Evolutionary conservation across 2,113 vertebrate genomes (phyloP).

Genomic region (Kobus ellipsiprymnus): DNA sequence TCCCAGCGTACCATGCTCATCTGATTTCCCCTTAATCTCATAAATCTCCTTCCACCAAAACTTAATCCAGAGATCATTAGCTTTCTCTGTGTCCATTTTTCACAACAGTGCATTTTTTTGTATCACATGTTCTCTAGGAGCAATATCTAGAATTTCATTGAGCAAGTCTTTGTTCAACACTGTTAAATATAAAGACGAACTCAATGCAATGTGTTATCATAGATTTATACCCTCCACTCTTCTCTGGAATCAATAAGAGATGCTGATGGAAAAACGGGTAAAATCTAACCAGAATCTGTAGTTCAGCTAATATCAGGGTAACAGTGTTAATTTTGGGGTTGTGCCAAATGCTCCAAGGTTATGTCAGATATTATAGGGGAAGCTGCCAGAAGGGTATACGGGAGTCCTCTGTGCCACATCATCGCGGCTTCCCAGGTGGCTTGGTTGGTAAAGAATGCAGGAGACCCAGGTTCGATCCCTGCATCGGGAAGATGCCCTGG

Average conservation of each 20-base stretch:
- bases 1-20: neutral
- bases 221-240: neutral
- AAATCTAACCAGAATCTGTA: neutral
- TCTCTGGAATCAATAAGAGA: neutral
- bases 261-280: neutral
- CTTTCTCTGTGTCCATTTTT: neutral
- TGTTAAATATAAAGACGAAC: neutral
- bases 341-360: neutral
- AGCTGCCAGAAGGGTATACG: rapidly evolving
- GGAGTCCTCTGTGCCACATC: too few relatives aligned
- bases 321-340: neutral
- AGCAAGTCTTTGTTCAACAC: neutral
- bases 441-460: neutral
- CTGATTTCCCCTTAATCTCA: conserved; percentile 43
- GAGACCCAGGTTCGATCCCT: neutral
- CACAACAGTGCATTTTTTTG: neutral
- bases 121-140: neutral
- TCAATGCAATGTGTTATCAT: neutral
- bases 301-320: neutral
- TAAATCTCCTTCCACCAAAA: conserved; percentile 25
- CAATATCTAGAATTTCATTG: neutral
- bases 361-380: neutral
- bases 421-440: neutral
- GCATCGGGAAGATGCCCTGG: neutral
- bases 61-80: conserved; percentile 28